Conservation (phyloP, 2,888 invertebrate genomes). For the Stramonita haemastoma region DNA sequence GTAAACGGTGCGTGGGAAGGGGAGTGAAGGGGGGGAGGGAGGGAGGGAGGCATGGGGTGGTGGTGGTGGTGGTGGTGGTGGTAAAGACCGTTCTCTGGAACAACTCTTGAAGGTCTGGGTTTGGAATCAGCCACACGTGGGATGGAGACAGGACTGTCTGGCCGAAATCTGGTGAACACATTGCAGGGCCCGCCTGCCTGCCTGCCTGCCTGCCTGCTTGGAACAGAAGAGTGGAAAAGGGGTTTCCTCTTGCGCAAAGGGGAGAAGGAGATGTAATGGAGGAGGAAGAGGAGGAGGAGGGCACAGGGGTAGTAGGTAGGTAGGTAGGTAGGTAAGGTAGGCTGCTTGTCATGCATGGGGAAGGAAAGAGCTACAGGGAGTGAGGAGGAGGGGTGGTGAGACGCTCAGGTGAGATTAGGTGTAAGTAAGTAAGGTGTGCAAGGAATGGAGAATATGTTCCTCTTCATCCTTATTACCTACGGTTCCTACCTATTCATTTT, state of each 20-base stretch:
- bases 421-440: too few relatives aligned
- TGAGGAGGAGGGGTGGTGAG: not conserved
- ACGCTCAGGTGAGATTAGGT: too few relatives aligned
- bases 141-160: conserved; percentile 49
- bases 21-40: not conserved
- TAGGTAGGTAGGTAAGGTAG: too few relatives aligned
- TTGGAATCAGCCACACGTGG: conserved; percentile 47
- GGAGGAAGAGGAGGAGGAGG: not conserved
- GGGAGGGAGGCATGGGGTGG: not conserved
- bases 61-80: not conserved
- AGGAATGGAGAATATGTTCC: too few relatives aligned
- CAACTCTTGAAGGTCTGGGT: conserved; percentile 37
- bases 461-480: too few relatives aligned
- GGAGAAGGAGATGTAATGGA: not conserved
- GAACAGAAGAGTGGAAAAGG: not conserved
- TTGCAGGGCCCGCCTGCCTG: conserved; percentile 25
- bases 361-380: too few relatives aligned
- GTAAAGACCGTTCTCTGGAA: conserved; percentile 6
- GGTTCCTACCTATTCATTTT: too few relatives aligned
- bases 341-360: too few relatives aligned
- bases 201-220: not conserved
- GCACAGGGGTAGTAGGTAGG: not conserved
- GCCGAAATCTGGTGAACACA: conserved; percentile 46
- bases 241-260: not conserved
- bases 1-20: not conserved